Base-by-base conservation (phyloP, 1,140 invertebrate genomes). In the Proales similis region DNA sequence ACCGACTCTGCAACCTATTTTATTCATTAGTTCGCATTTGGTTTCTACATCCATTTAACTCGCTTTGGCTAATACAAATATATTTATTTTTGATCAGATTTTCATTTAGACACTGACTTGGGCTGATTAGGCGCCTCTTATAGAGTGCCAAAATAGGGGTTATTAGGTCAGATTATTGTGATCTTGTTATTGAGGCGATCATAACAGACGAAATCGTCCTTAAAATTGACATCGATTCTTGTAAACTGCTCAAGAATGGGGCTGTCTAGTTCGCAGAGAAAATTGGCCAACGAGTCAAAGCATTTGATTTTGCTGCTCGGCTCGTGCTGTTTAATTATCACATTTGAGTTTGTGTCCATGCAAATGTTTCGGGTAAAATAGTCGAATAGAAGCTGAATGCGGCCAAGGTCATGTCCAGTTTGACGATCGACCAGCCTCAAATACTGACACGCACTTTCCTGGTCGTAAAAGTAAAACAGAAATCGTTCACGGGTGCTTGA, bases 121-220 rank as follows among this genome's bases (percentile, higher is more conserved):
- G n/a, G n/a, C n/a, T n/a, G n/a, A n/a, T n/a, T n/a, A n/a, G n/a
- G n/a, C n/a, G n/a, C n/a, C n/a, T n/a, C n/a, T n/a, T n/a, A n/a
- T n/a, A n/a, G n/a, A n/a, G n/a, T n/a, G n/a, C n/a, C n/a, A n/a
- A n/a, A n/a, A n/a, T n/a, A n/a, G n/a, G n/a, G n/a, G n/a, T n/a
- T n/a, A n/a, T n/a, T n/a, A n/a, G n/a, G n/a, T n/a, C n/a, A n/a
- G n/a, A n/a, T n/a, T n/a, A n/a, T n/a, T n/a, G n/a, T n/a, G n/a
- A 57, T 57, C 45, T 57, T 57, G 45, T 57, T 57, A 42, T 57
- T 42, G 24, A 42, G 17, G 39, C 45, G 39, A 57, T 57, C 36
- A 57, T 42, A 57, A 39, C 51, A 57, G 5, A 57, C 45, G 20
- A 57, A n/a, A 57, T 57, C 51, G 22, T 57, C 51, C 7, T 57